Conservation (phyloP, 2,797 vertebrate genomes). For the Philypnodon macrostomus region DNA sequence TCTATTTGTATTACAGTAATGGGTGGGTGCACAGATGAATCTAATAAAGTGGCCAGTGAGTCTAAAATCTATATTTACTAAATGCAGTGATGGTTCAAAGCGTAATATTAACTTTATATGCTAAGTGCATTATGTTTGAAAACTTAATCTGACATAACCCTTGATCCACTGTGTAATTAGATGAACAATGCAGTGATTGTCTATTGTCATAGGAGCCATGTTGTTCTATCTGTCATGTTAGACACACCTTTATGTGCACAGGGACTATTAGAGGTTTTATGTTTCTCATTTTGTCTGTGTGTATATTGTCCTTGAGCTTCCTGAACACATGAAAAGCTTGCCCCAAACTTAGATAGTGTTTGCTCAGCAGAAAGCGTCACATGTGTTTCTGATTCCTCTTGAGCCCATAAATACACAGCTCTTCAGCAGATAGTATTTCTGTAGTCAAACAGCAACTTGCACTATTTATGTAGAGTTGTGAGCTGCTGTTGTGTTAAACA, state of each 20-base stretch:
- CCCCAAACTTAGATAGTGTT: conserved; percentile 40
- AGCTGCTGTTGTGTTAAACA: conserved; percentile 19
- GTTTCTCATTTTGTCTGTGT: conserved; percentile 49
- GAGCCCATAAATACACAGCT: conserved; percentile 57
- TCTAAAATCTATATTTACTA: no score
- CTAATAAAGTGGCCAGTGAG: no score
- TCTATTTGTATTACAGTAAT: no score
- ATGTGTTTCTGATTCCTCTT: conserved; percentile 69
- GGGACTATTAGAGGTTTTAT: conserved; percentile 55
- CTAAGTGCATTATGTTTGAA: conserved; percentile 19
- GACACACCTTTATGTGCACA: conserved; percentile 59
- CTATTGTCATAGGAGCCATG: conserved; percentile 48
- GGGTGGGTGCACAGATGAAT: no score
- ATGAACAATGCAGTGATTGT: conserved; percentile 49
- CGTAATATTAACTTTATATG: no score
- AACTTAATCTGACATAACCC: conserved; percentile 32
- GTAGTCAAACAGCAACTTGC: conserved; percentile 27
- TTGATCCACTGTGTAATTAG: conserved; percentile 38
- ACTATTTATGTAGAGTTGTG: conserved; percentile 32
- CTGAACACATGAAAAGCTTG: conserved; percentile 51
- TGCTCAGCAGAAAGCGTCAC: conserved; percentile 60
- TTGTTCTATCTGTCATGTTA: conserved; percentile 45
- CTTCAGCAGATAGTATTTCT: conserved; percentile 53
- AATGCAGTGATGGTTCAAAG: no score
- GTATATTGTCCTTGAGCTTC: conserved; percentile 50